A percentile compares a stretch with the other conserved stretches of the same genome.
phyloP scores from a whole-genome alignment of 2,113 vertebrate species.

The Oplegnathus fasciatus region DNA sequence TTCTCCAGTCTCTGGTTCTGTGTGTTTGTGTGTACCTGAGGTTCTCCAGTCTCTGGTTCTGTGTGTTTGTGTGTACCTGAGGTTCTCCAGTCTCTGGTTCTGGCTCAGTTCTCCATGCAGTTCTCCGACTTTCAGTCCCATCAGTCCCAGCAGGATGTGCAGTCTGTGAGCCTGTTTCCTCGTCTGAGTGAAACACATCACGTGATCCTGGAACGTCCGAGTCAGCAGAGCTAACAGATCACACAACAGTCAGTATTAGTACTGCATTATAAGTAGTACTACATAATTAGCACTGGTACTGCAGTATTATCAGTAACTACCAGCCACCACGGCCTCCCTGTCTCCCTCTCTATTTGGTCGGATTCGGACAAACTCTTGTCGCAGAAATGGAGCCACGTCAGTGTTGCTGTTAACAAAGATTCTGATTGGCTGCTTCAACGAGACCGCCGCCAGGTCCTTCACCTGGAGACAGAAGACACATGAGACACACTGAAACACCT shows the following conservation, averaged over 20 bases:
- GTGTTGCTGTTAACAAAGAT: slow-evolving; percentile 99
- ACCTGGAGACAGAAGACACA: slow-evolving; percentile 84
- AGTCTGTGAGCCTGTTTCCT: slow-evolving; percentile 98
- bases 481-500: slow-evolving; percentile 79
- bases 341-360: slow-evolving; percentile 93
- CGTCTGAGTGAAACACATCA: slow-evolving; percentile 98
- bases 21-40: neutral
- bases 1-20: neutral
- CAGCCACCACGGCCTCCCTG: slow-evolving; percentile 93
- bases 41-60: neutral
- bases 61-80: slow-evolving; percentile 82
- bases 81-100: slow-evolving; percentile 93
- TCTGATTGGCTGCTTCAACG: slow-evolving; percentile 91
- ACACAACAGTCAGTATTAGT: neutral
- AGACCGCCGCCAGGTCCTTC: slow-evolving; percentile 96
- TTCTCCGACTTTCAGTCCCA: slow-evolving; percentile 95
- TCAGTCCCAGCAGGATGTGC: slow-evolving; percentile 95
- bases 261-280: neutral
- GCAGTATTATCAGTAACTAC: slow-evolving; percentile 67
- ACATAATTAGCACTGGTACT: neutral
- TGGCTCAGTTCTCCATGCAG: slow-evolving; percentile 97
- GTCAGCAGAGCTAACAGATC: slow-evolving; percentile 90
- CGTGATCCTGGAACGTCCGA: slow-evolving; percentile 94
- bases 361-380: slow-evolving; percentile 96
- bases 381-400: slow-evolving; percentile 94